Evolutionary conservation across 1,140 invertebrate species (phyloP).

Genomic region (Batillaria attramentaria): DNA sequence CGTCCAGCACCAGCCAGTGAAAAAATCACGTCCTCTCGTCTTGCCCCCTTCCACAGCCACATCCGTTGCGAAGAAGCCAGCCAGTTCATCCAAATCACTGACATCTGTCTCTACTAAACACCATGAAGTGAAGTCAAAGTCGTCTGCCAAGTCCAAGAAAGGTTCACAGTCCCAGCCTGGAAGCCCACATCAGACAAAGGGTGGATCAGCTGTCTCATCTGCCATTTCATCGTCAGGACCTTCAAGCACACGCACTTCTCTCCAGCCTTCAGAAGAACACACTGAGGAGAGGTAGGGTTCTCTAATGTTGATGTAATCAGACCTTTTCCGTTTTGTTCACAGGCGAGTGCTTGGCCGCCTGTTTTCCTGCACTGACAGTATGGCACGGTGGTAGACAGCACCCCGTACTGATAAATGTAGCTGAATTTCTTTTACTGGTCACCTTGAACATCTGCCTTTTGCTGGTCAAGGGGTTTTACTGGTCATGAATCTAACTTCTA

Average conservation of each 20-base stretch:
- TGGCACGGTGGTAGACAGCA: too few species aligned
- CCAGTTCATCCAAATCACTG: constrained; percentile 8
- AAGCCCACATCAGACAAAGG: not conserved
- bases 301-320: not conserved
- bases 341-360: too few species aligned
- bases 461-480: too few species aligned
- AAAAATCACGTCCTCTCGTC: constrained; percentile 6
- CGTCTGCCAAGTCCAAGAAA: not conserved
- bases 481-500: too few species aligned
- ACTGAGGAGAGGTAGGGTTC: too few species aligned
- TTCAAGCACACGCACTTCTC: too few species aligned
- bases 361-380: too few species aligned
- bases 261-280: not conserved
- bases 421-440: not conserved
- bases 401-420: not conserved
- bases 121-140: not conserved
- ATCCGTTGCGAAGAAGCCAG: not conserved
- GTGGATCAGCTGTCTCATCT: not conserved
- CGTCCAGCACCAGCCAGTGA: not conserved
- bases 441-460: not conserved
- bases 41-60: not conserved
- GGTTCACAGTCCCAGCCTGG: not conserved
- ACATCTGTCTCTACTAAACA: not conserved
- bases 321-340: not conserved
- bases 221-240: not conserved